Evolutionary conservation across 23 tunicate species (phyloP), one percentile per base, ranked within the genome.

Genomic region (Trididemnum nubilum): DNA sequence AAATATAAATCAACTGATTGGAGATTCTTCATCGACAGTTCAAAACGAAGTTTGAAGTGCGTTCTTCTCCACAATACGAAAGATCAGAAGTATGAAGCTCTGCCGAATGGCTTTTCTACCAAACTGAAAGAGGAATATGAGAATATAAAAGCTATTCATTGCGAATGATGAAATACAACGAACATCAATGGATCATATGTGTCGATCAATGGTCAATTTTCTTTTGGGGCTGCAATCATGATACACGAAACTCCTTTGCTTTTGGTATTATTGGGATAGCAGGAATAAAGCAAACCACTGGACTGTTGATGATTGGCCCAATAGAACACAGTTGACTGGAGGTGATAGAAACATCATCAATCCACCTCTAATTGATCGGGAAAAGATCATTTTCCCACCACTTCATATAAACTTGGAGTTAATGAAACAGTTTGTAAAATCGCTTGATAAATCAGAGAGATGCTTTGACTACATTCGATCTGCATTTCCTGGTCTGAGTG

Each of bases 391-490:
- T 36, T 80, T 39, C 1, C 73, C 74, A 30, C 57, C 84, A 34
- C 73, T 59, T 33, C 84, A 80, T 1, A 80, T 80, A 12, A 80
- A 63, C n/a, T 75, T 80, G 21, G 84, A 36, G 23, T 35, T 39
- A 18, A 80, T 80, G 75, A 80, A 80, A 80, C 57, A 63, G 23
- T 80, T 80, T 0, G 71, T 58, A 26, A 65, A 80, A 65, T 54
- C 76, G 5, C 34, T 80, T 7, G 31, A 36, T 36, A 36, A 36
- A 23, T 18, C 34, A n/a, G 59, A 58, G 5, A 33, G 36, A 0
- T 64, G 84, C 23, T 80, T 80, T 36, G 22, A 35, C 2, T 65
- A 80, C 29, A 0, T 80, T 18, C 36, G 59, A 3, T 57, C 4
- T 3, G 23, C 0, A 12, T 65, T 64, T 0, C 74, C 74, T n/a